These are phyloP conservation scores for Kryptolebias marmoratus DNA, from an alignment of 2,113 vertebrate genomes.

Conservation along the genomic window DNA sequence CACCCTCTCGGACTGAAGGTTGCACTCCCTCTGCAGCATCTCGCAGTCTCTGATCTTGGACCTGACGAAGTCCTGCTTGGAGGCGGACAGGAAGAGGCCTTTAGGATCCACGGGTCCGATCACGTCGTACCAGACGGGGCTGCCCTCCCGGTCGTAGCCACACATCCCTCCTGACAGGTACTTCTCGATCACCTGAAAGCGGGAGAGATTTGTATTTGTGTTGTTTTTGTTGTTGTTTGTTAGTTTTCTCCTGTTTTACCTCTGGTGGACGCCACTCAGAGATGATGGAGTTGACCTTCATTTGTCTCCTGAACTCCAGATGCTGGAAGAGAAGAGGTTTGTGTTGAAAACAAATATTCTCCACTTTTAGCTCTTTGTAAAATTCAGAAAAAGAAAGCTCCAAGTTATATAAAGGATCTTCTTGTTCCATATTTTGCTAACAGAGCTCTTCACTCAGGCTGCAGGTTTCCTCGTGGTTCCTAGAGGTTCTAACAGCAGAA, in stretches of 20 bases:
- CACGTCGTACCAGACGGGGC: constrained; percentile 92
- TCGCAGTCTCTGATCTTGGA: constrained; percentile 95
- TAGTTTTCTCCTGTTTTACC: constrained; percentile 72
- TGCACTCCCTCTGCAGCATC: constrained; percentile 83
- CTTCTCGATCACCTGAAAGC: constrained; percentile 86
- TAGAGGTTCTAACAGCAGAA: too few relatives aligned
- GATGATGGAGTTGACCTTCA: constrained; percentile 85
- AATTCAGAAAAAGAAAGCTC: too few relatives aligned
- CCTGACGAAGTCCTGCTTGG: constrained; percentile 95
- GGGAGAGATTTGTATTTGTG: neutral
- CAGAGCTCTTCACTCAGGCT: too few relatives aligned
- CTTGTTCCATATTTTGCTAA: too few relatives aligned
- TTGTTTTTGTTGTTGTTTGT: neutral
- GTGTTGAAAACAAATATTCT: neutral
- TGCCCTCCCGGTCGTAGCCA: constrained; percentile 89
- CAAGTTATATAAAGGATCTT: too few relatives aligned
- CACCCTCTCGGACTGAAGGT: constrained; percentile 84
- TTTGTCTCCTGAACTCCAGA: constrained; percentile 88
- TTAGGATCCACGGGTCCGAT: constrained; percentile 92
- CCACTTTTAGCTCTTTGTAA: too few relatives aligned
- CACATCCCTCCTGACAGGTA: constrained; percentile 93
- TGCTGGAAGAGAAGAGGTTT: constrained; percentile 80
- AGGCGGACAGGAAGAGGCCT: constrained; percentile 91
- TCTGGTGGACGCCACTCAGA: constrained; percentile 90
- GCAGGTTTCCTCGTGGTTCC: too few relatives aligned